These are phyloP conservation scores for Eupithecia subumbrata DNA, from an alignment of 2,888 invertebrate genomes.

Conservation along the genomic window DNA sequence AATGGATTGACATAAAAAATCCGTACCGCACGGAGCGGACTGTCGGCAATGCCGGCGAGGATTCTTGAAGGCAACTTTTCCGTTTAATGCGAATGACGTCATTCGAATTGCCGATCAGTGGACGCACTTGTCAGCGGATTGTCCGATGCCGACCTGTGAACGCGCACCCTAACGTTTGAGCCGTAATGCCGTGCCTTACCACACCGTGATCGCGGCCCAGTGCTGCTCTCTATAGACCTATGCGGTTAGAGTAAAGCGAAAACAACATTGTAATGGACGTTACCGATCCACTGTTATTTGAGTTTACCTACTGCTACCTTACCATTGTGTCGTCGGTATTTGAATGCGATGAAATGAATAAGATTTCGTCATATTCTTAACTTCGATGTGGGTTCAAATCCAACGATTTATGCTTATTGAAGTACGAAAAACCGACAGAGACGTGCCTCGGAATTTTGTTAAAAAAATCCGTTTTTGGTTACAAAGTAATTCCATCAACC, in stretches of 20 bases:
- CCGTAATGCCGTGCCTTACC: no score
- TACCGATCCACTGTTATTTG: neutral
- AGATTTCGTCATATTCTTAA: constrained; percentile 33
- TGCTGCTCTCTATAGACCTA: no score
- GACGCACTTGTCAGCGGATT: no score
- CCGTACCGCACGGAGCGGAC: no score
- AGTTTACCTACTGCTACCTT: constrained; percentile 14
- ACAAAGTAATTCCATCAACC: constrained; percentile 14
- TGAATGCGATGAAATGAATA: constrained; percentile 33
- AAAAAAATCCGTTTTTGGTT: constrained; percentile 19
- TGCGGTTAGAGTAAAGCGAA: neutral
- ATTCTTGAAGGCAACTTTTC: no score
- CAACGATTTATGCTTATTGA: constrained; percentile 32
- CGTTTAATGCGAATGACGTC: no score
- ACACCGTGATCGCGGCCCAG: no score
- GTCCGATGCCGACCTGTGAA: no score
- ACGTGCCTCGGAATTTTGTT: constrained; percentile 18
- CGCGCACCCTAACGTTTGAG: no score
- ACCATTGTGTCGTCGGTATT: constrained; percentile 13
- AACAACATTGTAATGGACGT: neutral
- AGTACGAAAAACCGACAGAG: constrained; percentile 25
- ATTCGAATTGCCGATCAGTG: no score
- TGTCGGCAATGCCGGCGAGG: no score
- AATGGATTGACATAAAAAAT: no score
- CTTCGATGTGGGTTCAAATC: constrained; percentile 30